These are phyloP conservation scores for Chionis minor DNA, from an alignment of 2,113 vertebrate genomes.

Conservation along the genomic window DNA sequence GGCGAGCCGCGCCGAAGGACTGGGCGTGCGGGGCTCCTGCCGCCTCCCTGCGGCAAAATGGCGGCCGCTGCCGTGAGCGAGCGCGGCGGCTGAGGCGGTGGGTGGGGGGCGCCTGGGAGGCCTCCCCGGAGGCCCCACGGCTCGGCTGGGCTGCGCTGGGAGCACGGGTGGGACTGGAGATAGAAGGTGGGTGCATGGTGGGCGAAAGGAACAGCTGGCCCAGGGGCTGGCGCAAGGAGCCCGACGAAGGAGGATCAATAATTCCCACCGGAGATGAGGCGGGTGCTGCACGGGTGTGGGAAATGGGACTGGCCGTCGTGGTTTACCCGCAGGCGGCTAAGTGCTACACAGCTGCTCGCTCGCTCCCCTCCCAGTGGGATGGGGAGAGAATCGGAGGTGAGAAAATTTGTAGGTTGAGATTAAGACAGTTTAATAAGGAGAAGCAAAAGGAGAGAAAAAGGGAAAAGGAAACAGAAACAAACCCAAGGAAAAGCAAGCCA, in stretches of 20 bases:
- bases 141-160: neutral
- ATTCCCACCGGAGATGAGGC: neutral
- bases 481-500: neutral
- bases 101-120: accelerated
- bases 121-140: accelerated
- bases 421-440: neutral
- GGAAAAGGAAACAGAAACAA: neutral
- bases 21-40: accelerated
- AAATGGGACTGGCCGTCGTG: accelerated
- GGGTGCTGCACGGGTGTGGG: too few relatives aligned
- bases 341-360: accelerated
- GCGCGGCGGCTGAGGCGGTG: accelerated
- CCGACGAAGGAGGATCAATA: accelerated
- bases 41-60: neutral
- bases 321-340: neutral
- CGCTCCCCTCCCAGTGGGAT: accelerated
- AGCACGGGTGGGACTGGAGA: neutral
- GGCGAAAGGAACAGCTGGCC: neutral
- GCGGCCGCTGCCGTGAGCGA: accelerated
- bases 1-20: accelerated
- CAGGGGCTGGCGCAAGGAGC: neutral
- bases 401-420: neutral
- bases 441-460: too few relatives aligned
- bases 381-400: neutral
- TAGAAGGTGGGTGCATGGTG: accelerated